Percentiles rank a stretch among this genome's conserved stretches.
These are phyloP conservation scores for Podarcis muralis DNA, from an alignment of 2,113 vertebrate genomes.

Conservation along the genomic window DNA sequence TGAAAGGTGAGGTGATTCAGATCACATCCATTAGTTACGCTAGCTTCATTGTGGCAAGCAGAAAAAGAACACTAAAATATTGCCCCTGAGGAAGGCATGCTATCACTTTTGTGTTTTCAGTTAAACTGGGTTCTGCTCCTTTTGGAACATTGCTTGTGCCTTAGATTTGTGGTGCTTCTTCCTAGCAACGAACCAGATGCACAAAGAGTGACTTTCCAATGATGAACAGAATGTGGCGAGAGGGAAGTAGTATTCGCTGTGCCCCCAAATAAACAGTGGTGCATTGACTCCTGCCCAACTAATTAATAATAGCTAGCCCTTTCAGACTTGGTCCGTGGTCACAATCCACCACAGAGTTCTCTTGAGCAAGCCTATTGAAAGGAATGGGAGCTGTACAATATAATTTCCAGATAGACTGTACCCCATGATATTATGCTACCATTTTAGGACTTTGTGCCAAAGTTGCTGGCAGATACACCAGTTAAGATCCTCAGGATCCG, in stretches of 20 bases:
- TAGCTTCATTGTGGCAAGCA: background rate
- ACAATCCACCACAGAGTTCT: background rate
- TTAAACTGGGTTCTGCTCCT: background rate
- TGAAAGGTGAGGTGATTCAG: conserved; percentile 79
- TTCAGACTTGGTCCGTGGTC: background rate
- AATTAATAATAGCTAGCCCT: background rate
- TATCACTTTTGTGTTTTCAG: background rate
- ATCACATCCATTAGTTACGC: background rate
- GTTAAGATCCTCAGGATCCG: background rate
- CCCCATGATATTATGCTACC: background rate
- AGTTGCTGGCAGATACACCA: background rate
- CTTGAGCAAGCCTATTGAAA: background rate
- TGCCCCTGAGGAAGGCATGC: no score
- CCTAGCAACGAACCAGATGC: no score
- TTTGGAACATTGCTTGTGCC: background rate
- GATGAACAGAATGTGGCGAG: background rate
- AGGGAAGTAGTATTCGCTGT: background rate
- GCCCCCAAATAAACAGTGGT: background rate
- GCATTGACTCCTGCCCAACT: no score
- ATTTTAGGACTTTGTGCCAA: background rate
- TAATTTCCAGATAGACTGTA: background rate
- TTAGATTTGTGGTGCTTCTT: background rate
- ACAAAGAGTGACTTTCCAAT: background rate
- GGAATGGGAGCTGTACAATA: background rate
- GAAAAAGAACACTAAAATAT: background rate